Percentiles rank a stretch among this genome's conserved stretches.
Conservation (phyloP, 2,113 vertebrate genomes). For the Willisornis vidua region DNA sequence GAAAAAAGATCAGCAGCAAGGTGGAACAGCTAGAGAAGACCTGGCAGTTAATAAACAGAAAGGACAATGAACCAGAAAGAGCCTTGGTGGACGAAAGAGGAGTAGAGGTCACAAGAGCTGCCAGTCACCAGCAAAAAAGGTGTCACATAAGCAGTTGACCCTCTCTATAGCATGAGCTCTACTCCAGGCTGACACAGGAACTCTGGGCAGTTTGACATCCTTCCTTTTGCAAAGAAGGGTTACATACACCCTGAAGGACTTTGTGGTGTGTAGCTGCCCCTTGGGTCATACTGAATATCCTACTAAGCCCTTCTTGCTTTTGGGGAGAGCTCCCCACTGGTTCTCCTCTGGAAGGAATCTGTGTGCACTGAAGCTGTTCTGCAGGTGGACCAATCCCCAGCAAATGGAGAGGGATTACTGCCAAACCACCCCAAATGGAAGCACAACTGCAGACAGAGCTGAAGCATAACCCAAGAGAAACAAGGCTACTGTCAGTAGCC, state of each 20-base stretch:
- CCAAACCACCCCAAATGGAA: not conserved
- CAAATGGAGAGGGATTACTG: not conserved
- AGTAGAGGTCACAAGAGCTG: not conserved
- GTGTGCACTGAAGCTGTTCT: not conserved
- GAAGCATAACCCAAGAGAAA: not conserved
- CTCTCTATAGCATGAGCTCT: not conserved
- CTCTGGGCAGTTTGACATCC: not conserved
- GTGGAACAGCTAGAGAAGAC: constrained; percentile 33
- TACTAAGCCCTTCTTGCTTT: not conserved
- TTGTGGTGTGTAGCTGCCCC: not conserved
- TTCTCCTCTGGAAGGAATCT: not conserved
- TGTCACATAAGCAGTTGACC: not conserved
- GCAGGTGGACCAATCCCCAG: not conserved
- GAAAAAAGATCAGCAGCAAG: constrained; percentile 47
- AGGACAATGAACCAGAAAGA: not conserved
- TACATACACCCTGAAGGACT: not conserved
- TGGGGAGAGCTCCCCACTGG: not conserved
- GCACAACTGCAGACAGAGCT: not conserved
- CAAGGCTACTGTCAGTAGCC: not conserved
- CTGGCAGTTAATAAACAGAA: not conserved
- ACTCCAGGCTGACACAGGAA: not conserved
- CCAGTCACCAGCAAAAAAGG: not conserved
- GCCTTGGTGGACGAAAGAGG: not conserved
- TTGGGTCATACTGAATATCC: not conserved
- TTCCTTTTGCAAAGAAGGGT: not conserved